Percentiles rank a stretch among this genome's conserved stretches.
Conservation (phyloP, 2,797 vertebrate genomes). For the Bucorvus abyssinicus region DNA sequence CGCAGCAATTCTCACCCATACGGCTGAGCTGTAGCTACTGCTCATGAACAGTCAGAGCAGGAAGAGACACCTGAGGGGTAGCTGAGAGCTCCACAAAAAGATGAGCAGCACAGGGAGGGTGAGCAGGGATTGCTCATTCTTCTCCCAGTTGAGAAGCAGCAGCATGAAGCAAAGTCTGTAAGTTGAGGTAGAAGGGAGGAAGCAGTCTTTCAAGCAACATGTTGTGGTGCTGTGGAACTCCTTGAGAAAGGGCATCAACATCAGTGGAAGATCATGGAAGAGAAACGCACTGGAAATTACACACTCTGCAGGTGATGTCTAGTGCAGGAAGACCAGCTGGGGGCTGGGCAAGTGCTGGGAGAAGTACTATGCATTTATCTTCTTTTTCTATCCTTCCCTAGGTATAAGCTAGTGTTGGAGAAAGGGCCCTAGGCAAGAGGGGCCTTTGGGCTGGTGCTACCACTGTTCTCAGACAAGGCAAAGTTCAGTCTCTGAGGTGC, state of each 20-base stretch:
- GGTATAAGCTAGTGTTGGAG: background rate
- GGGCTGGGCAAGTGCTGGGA: background rate
- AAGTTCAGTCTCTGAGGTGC: background rate
- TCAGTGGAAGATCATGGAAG: background rate
- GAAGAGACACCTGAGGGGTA: background rate
- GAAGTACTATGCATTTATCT: background rate
- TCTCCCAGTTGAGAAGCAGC: background rate
- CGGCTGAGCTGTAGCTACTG: background rate
- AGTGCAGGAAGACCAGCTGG: background rate
- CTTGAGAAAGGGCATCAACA: background rate
- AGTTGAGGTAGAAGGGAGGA: background rate
- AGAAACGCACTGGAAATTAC: background rate
- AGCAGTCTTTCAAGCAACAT: background rate
- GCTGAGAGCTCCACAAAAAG: background rate
- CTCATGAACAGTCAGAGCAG: background rate
- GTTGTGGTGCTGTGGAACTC: background rate
- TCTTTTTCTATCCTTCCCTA: background rate
- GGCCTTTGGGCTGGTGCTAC: background rate
- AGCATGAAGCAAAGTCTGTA: background rate
- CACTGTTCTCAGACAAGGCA: background rate
- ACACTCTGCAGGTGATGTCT: background rate
- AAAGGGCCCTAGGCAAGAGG: background rate
- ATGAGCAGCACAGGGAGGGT: background rate
- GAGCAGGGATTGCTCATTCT: background rate
- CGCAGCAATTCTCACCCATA: background rate